phyloP scores from a whole-genome alignment of 2,888 invertebrate species.

The Spilosoma lubricipeda region DNA sequence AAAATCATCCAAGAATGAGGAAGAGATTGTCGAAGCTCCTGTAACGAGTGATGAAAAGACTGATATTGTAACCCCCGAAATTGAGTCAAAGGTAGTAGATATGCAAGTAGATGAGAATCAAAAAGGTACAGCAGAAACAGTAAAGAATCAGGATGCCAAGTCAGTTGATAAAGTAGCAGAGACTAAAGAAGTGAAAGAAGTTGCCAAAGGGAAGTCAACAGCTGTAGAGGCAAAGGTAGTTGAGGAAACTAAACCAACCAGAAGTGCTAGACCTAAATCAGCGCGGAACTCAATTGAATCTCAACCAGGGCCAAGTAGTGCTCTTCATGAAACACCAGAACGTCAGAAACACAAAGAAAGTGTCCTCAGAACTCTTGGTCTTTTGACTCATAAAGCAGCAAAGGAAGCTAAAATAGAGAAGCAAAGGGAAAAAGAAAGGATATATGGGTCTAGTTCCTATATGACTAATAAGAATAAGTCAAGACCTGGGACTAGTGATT shows the following conservation, averaged over 20 bases:
- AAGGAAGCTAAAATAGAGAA: slow-evolving; percentile 89
- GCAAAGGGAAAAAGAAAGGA: slow-evolving; percentile 81
- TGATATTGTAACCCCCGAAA: slow-evolving; percentile 13
- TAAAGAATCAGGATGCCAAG: background rate
- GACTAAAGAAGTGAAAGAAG: slow-evolving; percentile 26
- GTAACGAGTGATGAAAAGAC: slow-evolving; percentile 1
- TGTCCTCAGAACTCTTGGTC: slow-evolving; percentile 90
- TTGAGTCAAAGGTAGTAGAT: slow-evolving; percentile 18
- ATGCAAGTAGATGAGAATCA: slow-evolving; percentile 15
- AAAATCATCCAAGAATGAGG: slow-evolving; percentile 41
- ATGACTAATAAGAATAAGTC: slow-evolving; percentile 68
- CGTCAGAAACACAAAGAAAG: slow-evolving; percentile 90
- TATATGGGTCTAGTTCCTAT: slow-evolving; percentile 60
- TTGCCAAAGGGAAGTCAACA: slow-evolving; percentile 48
- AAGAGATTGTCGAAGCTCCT: slow-evolving; percentile 31
- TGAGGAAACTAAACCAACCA: slow-evolving; percentile 46
- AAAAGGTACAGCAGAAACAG: slow-evolving; percentile 9
- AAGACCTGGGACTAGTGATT: slow-evolving; percentile 80
- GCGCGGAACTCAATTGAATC: slow-evolving; percentile 47
- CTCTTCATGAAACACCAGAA: slow-evolving; percentile 86
- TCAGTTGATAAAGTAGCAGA: slow-evolving; percentile 18
- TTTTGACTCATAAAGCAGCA: slow-evolving; percentile 91
- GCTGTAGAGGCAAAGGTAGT: slow-evolving; percentile 44
- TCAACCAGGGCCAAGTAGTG: slow-evolving; percentile 75
- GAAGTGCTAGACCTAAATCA: slow-evolving; percentile 46